Percentiles rank a stretch among this genome's conserved stretches.
These are phyloP conservation scores for Hylyphantes graminicola DNA, from an alignment of 1,140 invertebrate species.

Conservation along the genomic window DNA sequence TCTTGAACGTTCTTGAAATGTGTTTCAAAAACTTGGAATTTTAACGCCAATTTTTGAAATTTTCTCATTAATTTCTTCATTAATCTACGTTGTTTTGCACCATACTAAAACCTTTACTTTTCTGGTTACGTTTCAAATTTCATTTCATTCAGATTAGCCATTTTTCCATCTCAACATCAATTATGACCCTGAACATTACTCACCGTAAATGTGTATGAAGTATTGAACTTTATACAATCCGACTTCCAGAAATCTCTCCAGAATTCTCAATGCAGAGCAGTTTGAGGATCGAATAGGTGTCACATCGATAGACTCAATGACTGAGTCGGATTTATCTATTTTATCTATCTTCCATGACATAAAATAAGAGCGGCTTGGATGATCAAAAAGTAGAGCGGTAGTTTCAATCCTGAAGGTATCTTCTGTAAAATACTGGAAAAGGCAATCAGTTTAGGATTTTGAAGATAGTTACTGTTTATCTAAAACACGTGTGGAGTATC, in stretches of 20 bases:
- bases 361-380: neutral
- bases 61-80: no score
- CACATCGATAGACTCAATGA: constrained; percentile 15
- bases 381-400: constrained; percentile 24
- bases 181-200: neutral
- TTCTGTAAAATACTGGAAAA: constrained; percentile 15
- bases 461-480: no score
- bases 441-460: neutral
- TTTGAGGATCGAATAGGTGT: constrained; percentile 5
- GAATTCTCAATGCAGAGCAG: constrained; percentile 38
- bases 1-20: no score
- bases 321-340: neutral
- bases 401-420: constrained; percentile 51
- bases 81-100: no score
- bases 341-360: constrained; percentile 43
- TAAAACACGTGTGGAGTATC: no score
- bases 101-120: no score
- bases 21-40: no score
- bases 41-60: no score
- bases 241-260: constrained; percentile 9
- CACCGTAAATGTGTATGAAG: constrained; percentile 24
- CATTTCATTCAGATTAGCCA: no score
- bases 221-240: constrained; percentile 42
- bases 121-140: no score
- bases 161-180: no score